Base-by-base conservation (phyloP, 2,113 vertebrate genomes). In the Camelus dromedarius region DNA sequence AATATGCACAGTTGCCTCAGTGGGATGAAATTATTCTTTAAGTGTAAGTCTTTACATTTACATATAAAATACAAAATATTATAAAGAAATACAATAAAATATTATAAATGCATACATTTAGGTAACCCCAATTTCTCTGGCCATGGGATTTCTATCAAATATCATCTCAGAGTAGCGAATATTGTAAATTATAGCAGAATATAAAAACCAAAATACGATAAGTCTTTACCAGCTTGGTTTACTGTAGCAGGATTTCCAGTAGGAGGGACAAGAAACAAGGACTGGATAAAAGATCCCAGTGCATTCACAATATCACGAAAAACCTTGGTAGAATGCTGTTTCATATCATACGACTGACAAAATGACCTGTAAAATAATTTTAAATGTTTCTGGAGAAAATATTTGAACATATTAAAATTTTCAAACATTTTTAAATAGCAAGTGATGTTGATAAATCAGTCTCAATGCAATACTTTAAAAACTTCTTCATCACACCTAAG, bases 341-440 rank as follows among this genome's bases (percentile, higher is more conserved):
- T 99, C 99, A 99, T 99, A 97, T 99, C 99, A 77, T 99, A 99
- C 0, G 99, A 99, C 95, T 99, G 99, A 97, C 99, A 99, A 98
- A 99, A 99, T 2, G 99, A 99, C 91, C 99, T 99, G 97, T 19
- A 98, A 98, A 97, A 81, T 69, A 93, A 98, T 97, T 97, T 48
- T 84, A 82, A 95, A 97, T 90, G 91, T 92, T 96, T 32, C n/a
- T 93, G n/a, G 77, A 0, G 20, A 91, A 96, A 91, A 82, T 26
- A 93, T 35, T 50, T 93, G n/a, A 84, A 92, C 42, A 64, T 56
- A 81, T 2, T 50, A 26, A 24, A 60, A 1, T 62, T 4, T 87
- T 77, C 91, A 80, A 84, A 11, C 2, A 48, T 60, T 89, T 97
- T 96, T 93, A 35, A 42, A 96, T 26, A 30, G 16, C 18, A 80